A percentile compares a stretch with the other conserved stretches of the same genome.
Conservation (phyloP, 2,888 invertebrate genomes). For the Tetragnatha montana region DNA sequence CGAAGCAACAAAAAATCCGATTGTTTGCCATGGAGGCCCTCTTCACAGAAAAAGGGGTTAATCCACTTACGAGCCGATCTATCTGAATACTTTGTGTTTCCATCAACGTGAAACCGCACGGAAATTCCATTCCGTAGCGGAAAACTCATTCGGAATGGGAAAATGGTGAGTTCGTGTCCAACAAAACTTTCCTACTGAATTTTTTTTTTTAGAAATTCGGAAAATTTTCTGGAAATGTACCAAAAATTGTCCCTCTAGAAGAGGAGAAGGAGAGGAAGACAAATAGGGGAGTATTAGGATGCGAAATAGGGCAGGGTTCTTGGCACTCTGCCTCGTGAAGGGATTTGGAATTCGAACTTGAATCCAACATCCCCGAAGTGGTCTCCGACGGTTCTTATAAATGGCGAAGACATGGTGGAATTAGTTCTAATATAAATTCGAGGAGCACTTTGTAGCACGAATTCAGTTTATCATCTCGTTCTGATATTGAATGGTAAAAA, state of each 20-base stretch:
- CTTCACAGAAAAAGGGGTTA: not conserved
- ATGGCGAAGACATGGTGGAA: not conserved
- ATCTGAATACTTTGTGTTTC: not conserved
- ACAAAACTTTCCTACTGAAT: conserved; percentile 8
- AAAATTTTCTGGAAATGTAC: conserved; percentile 44
- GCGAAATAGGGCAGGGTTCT: conserved; percentile 54
- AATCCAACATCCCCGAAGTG: not conserved
- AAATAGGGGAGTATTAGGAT: conserved; percentile 59
- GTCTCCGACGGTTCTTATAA: not conserved
- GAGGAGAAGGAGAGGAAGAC: conserved; percentile 38
- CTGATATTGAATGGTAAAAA: not conserved
- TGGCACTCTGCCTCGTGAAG: conserved; percentile 46
- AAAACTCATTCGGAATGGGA: conserved; percentile 21
- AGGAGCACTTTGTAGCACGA: not conserved
- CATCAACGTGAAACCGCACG: conserved; percentile 12
- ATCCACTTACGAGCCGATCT: not conserved
- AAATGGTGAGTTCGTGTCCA: conserved; percentile 4
- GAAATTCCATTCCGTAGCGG: conserved; percentile 41
- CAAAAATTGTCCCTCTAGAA: conserved; percentile 45
- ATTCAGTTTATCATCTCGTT: not conserved
- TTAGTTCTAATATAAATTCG: not conserved
- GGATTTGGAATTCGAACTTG: conserved; percentile 11
- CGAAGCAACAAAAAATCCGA: not conserved
- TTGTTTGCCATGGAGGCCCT: not conserved
- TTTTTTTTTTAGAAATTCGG: not conserved